phyloP scores from a whole-genome alignment of 2,888 invertebrate species.

The Tachina lurida region DNA sequence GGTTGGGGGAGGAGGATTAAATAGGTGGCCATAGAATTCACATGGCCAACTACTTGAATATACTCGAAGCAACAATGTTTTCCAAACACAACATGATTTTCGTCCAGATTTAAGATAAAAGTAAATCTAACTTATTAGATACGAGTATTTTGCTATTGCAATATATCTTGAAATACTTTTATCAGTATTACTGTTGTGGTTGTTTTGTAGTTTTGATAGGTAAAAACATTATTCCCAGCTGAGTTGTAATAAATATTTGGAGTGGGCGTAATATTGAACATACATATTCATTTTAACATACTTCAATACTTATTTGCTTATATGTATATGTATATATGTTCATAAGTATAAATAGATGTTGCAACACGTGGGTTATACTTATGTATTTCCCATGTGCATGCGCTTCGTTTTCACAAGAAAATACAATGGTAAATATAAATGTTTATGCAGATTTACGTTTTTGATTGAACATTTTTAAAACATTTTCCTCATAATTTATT shows the following conservation, averaged over 20 bases:
- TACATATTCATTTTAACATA: neutral
- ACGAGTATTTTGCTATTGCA: slow-evolving; percentile 34
- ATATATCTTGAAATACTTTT: slow-evolving; percentile 43
- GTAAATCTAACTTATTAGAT: slow-evolving; percentile 37
- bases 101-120: slow-evolving; percentile 43
- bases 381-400: too few species aligned
- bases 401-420: neutral
- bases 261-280: slow-evolving; percentile 18
- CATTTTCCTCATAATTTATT: neutral
- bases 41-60: neutral
- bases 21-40: slow-evolving; percentile 17
- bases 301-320: neutral
- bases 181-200: slow-evolving; percentile 18
- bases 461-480: neutral
- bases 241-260: slow-evolving; percentile 44
- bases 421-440: neutral
- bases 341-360: neutral
- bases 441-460: slow-evolving; percentile 46
- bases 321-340: neutral
- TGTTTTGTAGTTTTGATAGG: slow-evolving; percentile 47
- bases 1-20: neutral
- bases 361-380: slow-evolving; percentile 48
- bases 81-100: slow-evolving; percentile 6
- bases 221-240: slow-evolving; percentile 58
- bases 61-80: slow-evolving; percentile 56